phyloP scores from a whole-genome alignment of 1,140 invertebrate species.

The Neocloeon triangulifer region DNA sequence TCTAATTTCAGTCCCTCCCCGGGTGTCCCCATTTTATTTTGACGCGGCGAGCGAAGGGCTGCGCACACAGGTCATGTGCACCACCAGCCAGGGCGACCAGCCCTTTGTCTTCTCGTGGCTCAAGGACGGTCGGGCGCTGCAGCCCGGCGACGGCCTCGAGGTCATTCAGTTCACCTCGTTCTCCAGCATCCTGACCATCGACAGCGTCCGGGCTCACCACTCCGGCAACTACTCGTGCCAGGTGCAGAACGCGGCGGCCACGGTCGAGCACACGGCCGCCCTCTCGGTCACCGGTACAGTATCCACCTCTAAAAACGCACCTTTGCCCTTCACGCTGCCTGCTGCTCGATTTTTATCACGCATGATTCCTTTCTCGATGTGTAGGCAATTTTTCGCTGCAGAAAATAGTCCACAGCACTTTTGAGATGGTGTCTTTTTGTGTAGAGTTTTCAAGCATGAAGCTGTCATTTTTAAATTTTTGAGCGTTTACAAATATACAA shows the following conservation, averaged over 20 bases:
- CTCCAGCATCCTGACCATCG: constrained; percentile 21
- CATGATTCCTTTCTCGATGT: too few species aligned
- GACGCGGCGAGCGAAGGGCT: constrained; percentile 31
- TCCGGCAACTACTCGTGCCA: constrained; percentile 19
- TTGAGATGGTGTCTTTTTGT: too few species aligned
- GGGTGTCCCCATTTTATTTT: constrained; percentile 30
- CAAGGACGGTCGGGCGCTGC: constrained; percentile 23
- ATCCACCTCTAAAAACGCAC: not conserved
- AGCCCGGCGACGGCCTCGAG: constrained; percentile 6
- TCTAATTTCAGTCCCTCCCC: constrained; percentile 32
- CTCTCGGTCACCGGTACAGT: constrained; percentile 22
- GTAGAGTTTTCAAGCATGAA: too few species aligned
- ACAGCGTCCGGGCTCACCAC: constrained; percentile 15
- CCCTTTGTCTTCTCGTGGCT: constrained; percentile 34
- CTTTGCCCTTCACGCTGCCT: not conserved
- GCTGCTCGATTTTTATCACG: too few species aligned
- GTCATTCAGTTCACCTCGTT: constrained; percentile 14
- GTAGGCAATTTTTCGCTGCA: too few species aligned
- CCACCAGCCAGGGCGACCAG: constrained; percentile 31
- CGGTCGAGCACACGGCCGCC: constrained; percentile 11
- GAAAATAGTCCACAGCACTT: too few species aligned
- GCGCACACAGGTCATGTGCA: constrained; percentile 36
- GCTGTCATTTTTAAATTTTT: too few species aligned
- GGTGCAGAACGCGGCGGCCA: constrained; percentile 14
- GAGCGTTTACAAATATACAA: too few species aligned